Conservation (phyloP, 2,797 vertebrate genomes). For the Sebastes vulpes region DNA sequence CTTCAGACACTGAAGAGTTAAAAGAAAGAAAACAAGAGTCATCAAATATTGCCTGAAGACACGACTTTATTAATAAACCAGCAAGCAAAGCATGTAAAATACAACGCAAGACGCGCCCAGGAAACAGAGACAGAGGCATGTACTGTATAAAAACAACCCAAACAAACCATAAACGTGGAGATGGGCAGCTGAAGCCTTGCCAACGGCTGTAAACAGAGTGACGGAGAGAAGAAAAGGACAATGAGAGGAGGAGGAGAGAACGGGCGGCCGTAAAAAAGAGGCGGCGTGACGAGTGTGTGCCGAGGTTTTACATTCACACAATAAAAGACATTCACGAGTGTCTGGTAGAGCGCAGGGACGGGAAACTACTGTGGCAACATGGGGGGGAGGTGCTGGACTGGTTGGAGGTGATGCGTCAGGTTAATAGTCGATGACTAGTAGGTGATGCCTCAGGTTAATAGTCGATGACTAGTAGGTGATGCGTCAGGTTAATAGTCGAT, state of each 20-base stretch:
- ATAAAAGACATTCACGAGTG: conserved; percentile 74
- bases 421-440: not conserved
- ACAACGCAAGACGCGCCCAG: conserved; percentile 26
- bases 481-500: not conserved
- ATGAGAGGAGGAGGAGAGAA: conserved; percentile 12
- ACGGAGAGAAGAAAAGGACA: conserved; percentile 18
- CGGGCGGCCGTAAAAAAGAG: conserved; percentile 29
- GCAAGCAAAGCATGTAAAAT: conserved; percentile 73
- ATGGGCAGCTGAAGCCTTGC: conserved; percentile 32
- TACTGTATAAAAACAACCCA: conserved; percentile 44
- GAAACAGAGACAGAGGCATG: conserved; percentile 44
- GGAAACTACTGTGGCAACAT: conserved; percentile 14
- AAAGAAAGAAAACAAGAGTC: conserved; percentile 8
- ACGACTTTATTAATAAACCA: conserved; percentile 84
- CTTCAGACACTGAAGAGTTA: not conserved
- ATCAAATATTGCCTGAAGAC: conserved; percentile 59
- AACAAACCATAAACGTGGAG: conserved; percentile 43
- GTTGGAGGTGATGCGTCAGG: not conserved
- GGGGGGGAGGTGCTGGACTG: conserved; percentile 7
- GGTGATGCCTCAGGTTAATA: not conserved
- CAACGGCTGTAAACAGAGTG: conserved; percentile 61
- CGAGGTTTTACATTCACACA: conserved; percentile 58
- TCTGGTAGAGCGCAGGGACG: conserved; percentile 38
- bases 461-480: not conserved
- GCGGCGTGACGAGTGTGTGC: conserved; percentile 25